Evolutionary conservation across 2,888 invertebrate species (phyloP), one percentile per base, ranked within the genome.

Genomic region (Dasysyrphus tricinctus): DNA sequence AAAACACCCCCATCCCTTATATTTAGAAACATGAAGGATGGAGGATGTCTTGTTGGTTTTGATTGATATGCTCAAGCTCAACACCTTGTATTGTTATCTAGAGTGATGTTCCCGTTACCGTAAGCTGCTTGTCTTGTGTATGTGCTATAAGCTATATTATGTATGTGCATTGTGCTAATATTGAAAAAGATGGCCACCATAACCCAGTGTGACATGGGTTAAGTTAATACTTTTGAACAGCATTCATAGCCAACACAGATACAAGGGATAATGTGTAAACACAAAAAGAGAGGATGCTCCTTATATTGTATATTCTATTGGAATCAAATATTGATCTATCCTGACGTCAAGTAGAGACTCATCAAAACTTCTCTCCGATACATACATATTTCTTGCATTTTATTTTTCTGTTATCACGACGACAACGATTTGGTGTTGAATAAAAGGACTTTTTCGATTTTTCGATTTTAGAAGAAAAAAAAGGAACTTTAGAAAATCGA

Each of bases 281-380:
- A 77, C 32, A 51, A 34, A 56, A 42, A 76, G 32, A 34, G 49
- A 42, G 69, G 80, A 76, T 49, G 56, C 61, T 44, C 16, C 39
- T 67, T 16, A 44, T 19, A 59, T 37, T 49, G 39, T 49, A 74
- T 61, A 11, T 67, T 65, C 24, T 39, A 29, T 54, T 70, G 59
- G 73, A 80, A 69, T 80, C 72, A 61, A 80, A 77, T 85, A 80
- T 85, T 80, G 85, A 85, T 85, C 77, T 56, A 78, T 59, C 37
- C 57, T 70, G 39, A 70, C 63, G 85, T 85, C 80, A 63, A 69
- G 24, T 1, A 24, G 77, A 85, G 74, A 80, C 77, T 85, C 80
- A 74, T 80, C 80, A 80, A 61, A 80, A 49, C 63, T 85, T 80
- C 14, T 14, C 49, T 54, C 7, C 14, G 47, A 16, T 32, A 49